A percentile compares a stretch with the other conserved stretches of the same genome.
These are phyloP conservation scores for Thermophis baileyi DNA, from an alignment of 2,113 vertebrate genomes.

Conservation along the genomic window DNA sequence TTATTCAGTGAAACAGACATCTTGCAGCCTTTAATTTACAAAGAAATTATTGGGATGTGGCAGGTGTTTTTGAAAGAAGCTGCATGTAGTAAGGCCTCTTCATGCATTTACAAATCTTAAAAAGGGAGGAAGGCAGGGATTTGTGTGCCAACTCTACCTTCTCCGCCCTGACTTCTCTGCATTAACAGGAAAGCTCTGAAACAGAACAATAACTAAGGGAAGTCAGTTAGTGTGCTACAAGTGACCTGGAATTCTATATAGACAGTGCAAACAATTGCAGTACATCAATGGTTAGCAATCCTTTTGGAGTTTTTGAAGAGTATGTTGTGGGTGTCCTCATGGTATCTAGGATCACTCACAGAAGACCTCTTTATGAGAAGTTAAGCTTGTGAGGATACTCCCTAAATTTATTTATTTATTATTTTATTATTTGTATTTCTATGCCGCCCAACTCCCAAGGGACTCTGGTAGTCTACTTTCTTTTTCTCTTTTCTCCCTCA, in stretches of 20 bases:
- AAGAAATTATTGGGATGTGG: background rate
- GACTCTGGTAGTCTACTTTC: background rate
- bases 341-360: background rate
- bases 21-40: slow-evolving; percentile 8
- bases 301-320: background rate
- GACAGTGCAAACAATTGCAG: background rate
- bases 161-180: background rate
- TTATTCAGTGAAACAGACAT: background rate
- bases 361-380: background rate
- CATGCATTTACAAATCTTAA: background rate
- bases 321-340: background rate
- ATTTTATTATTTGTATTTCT: no score
- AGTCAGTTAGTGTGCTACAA: background rate
- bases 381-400: background rate
- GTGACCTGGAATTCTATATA: background rate
- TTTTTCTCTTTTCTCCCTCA: background rate
- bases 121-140: background rate
- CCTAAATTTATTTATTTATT: no score
- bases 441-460: no score
- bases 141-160: background rate
- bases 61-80: slow-evolving; percentile 4
- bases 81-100: background rate
- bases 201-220: background rate
- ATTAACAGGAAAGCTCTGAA: background rate
- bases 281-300: background rate